Percentiles rank a stretch among this genome's conserved stretches.
Conservation (phyloP, 2,113 vertebrate species). For the Leptobrachium ailaonicum region DNA sequence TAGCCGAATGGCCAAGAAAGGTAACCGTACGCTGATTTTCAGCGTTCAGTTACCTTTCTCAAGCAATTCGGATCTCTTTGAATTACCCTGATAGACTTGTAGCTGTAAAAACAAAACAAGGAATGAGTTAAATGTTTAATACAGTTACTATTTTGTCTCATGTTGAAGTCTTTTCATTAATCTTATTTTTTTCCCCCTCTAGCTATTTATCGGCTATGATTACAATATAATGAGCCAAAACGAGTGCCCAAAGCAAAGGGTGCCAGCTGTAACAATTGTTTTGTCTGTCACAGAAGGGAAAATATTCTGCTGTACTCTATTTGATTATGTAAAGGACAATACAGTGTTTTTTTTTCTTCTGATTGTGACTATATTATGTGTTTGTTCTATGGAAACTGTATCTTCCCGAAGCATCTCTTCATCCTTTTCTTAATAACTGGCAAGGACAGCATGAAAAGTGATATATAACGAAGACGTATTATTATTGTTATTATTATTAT, state of each 20-base stretch:
- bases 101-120: neutral
- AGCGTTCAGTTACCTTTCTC: too few relatives aligned
- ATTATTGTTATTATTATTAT: too few relatives aligned
- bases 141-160: neutral
- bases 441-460: neutral
- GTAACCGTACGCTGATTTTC: too few relatives aligned
- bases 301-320: neutral
- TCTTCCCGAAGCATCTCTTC: neutral
- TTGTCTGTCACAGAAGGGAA: slow-evolving; percentile 12
- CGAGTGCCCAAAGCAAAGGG: neutral
- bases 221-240: slow-evolving; percentile 16
- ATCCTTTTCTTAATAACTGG: neutral
- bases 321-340: neutral
- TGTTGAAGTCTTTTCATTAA: neutral
- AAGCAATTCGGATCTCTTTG: too few relatives aligned
- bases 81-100: too few relatives aligned
- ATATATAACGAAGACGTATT: neutral
- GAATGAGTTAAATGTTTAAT: neutral
- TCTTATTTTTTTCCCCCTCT: neutral
- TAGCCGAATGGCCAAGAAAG: too few relatives aligned
- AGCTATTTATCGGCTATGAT: slow-evolving; percentile 2
- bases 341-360: neutral
- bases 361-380: neutral
- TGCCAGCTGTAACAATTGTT: slow-evolving; percentile 26
- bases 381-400: neutral